Evolutionary conservation across 2,797 vertebrate species (phyloP), one percentile per base, ranked within the genome.

Genomic region (Anas bahamensis): DNA sequence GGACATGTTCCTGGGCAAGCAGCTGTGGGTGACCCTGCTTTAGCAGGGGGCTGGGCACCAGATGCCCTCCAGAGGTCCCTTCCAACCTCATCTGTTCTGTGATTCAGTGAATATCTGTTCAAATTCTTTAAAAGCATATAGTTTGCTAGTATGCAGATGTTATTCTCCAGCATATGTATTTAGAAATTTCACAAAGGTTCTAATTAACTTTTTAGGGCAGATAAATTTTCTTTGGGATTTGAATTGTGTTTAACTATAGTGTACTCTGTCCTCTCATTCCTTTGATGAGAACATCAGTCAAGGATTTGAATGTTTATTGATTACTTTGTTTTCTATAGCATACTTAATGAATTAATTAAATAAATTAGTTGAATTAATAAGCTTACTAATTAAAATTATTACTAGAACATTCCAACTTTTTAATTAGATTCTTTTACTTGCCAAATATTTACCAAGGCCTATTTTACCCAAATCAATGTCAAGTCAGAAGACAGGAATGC

Each of bases 311-410:
- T 18, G 42, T 61, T 61, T 83, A 89, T 90, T 61, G 72, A 88
- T 93, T 69, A 41, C 33, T 79, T 90, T 39, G 12, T 65, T 93
- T 96, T 90, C 64, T 82, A 28, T 29, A 46, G 23, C 50, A 11
- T 70, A 87, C 82, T 55, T 71, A 91, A 95, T 61, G 7, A 86
- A 84, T 64, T 39, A 44, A 57, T 90, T 74, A 17, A 95, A 89
- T 89, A 75, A 84, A 87, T 89, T 83, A 29, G 22, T 69, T 93
- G 29, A 89, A 72, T 89, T 87, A 53, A 80, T 74, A 37, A 74
- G 31, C 50, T 72, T 63, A 57, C 57, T 77, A 89, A 94, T 84
- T 91, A 83, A 90, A 86, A 71, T 80, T 69, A 29, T 55, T 66
- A 29, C 35, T 89, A 82, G 60, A 31, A 31, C 7, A 68, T 90